A percentile compares a stretch with the other conserved stretches of the same genome.
These are phyloP conservation scores for Paraplagusia blochii DNA, from an alignment of 2,113 vertebrate species.

Conservation along the genomic window DNA sequence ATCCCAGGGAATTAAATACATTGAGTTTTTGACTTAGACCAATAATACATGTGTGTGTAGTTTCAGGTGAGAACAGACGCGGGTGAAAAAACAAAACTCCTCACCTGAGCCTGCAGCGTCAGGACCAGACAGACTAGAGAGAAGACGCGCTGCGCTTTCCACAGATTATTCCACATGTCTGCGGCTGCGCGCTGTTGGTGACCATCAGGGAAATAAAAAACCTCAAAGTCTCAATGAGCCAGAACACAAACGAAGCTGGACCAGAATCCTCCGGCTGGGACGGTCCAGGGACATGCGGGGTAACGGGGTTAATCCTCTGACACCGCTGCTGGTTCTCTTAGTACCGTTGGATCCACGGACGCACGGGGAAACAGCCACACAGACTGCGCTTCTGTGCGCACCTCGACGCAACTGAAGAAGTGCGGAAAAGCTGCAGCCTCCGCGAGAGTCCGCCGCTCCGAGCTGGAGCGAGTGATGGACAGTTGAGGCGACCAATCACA, in stretches of 20 bases:
- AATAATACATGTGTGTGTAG: not conserved
- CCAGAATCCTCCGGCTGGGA: conserved; percentile 44
- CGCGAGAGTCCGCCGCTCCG: conserved; percentile 36
- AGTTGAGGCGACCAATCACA: conserved; percentile 52
- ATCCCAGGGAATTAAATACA: too few species aligned
- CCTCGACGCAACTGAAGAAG: conserved; percentile 57
- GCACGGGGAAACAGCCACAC: conserved; percentile 34
- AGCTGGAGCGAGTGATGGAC: conserved; percentile 48
- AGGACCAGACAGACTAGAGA: conserved; percentile 62
- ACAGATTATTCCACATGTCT: conserved; percentile 75
- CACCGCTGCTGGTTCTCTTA: conserved; percentile 14
- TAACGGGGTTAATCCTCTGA: not conserved
- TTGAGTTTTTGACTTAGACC: too few species aligned
- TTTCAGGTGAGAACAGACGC: not conserved
- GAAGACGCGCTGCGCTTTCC: conserved; percentile 53
- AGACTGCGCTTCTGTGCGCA: conserved; percentile 43
- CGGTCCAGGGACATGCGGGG: conserved; percentile 3
- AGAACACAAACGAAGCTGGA: conserved; percentile 10
- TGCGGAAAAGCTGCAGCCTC: conserved; percentile 24
- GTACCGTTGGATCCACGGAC: conserved; percentile 54
- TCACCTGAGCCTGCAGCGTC: conserved; percentile 71
- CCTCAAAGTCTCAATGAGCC: conserved; percentile 24
- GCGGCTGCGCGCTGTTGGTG: conserved; percentile 52
- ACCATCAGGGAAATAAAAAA: conserved; percentile 54
- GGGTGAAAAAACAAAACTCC: conserved; percentile 34